Percentiles rank a stretch among this genome's conserved stretches.
Evolutionary conservation across 1,140 invertebrate species (phyloP).

Genomic region (Holcopasites calliopsidis): DNA sequence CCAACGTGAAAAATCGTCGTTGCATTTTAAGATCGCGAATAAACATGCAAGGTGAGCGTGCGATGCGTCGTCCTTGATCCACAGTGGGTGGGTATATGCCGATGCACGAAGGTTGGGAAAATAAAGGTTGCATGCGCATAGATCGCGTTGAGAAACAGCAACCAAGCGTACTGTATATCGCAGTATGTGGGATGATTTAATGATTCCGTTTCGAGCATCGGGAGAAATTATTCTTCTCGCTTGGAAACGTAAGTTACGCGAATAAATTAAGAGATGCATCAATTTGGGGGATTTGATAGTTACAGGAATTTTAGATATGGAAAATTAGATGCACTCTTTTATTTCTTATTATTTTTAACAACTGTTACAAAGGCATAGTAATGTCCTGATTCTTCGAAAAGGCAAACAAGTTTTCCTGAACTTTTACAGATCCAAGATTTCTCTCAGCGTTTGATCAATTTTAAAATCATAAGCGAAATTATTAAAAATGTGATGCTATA

Average conservation of each 20-base stretch:
- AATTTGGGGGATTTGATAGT: too few species aligned
- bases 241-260: slow-evolving; percentile 28
- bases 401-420: too few species aligned
- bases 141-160: slow-evolving; percentile 39
- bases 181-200: slow-evolving; percentile 36
- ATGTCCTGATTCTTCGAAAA: too few species aligned
- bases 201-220: slow-evolving; percentile 24
- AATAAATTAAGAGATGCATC: not conserved
- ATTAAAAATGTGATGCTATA: too few species aligned
- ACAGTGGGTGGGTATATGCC: slow-evolving; percentile 39
- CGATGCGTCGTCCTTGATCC: slow-evolving; percentile 39
- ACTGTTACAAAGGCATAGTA: too few species aligned
- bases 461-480: too few species aligned
- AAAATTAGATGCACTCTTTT: too few species aligned
- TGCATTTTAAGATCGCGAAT: slow-evolving; percentile 21
- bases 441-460: too few species aligned
- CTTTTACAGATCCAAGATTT: too few species aligned
- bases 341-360: too few species aligned
- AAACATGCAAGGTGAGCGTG: slow-evolving; percentile 29
- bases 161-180: not conserved
- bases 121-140: slow-evolving; percentile 26
- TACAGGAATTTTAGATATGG: too few species aligned
- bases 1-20: slow-evolving; percentile 9
- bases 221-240: slow-evolving; percentile 31
- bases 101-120: slow-evolving; percentile 37